phyloP scores from a whole-genome alignment of 2,113 vertebrate species.

The Nesoenas mayeri region DNA sequence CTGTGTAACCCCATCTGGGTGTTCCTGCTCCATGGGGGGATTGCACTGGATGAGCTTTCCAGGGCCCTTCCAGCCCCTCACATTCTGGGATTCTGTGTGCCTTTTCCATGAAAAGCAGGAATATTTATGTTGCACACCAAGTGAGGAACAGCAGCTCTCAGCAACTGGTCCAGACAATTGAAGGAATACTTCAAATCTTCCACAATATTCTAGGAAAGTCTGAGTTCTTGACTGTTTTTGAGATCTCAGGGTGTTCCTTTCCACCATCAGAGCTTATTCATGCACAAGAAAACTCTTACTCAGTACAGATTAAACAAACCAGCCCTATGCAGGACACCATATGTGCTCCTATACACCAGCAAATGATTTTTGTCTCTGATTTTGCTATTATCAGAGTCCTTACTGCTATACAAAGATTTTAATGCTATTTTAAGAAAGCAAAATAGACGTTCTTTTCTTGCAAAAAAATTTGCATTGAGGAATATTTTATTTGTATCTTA shows the following conservation, averaged over 20 bases:
- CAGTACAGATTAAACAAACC: not conserved
- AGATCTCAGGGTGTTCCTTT: not conserved
- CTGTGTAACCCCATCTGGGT: too few species aligned
- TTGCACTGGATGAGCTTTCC: too few species aligned
- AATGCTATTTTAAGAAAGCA: conserved; percentile 58
- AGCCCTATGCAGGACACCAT: not conserved
- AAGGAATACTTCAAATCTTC: not conserved
- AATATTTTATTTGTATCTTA: conserved; percentile 73
- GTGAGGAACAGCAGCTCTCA: not conserved
- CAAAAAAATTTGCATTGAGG: conserved; percentile 65
- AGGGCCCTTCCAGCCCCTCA: too few species aligned
- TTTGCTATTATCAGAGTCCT: not conserved
- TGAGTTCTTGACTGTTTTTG: not conserved
- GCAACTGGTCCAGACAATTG: not conserved
- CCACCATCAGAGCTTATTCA: not conserved
- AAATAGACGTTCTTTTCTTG: conserved; percentile 37
- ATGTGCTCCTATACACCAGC: not conserved
- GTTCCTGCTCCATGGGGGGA: too few species aligned
- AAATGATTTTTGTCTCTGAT: not conserved
- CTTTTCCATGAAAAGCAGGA: not conserved
- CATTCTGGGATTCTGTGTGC: not conserved
- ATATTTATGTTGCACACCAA: not conserved
- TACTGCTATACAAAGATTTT: conserved; percentile 28
- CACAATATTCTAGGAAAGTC: not conserved
- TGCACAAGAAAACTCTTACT: not conserved